Conservation (phyloP, 1,140 invertebrate species). For the Teleopsis dalmanni region DNA sequence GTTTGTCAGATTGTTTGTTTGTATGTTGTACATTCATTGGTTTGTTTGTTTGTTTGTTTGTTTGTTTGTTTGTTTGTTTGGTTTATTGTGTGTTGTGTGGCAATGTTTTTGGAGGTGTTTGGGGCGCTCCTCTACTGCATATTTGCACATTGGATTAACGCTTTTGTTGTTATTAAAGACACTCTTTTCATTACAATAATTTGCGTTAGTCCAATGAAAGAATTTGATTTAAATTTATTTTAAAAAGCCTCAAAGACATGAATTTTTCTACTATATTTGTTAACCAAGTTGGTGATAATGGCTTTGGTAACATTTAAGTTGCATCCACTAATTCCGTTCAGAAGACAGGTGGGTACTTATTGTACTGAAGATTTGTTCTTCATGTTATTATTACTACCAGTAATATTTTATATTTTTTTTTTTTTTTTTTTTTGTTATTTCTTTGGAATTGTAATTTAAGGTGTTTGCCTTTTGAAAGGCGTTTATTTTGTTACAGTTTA, state of each 20-base stretch:
- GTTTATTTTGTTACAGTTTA: neutral
- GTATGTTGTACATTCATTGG: too few relatives aligned
- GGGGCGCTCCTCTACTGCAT: conserved; percentile 20
- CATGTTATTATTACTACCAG: conserved; percentile 3
- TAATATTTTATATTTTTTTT: neutral
- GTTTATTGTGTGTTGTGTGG: too few relatives aligned
- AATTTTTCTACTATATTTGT: too few relatives aligned
- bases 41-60: neutral
- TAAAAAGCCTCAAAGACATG: conserved; percentile 5
- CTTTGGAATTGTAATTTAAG: neutral
- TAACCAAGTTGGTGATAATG: conserved; percentile 13
- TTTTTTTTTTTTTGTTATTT: neutral
- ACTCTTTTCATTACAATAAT: neutral
- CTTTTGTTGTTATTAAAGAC: neutral
- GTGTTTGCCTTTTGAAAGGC: neutral
- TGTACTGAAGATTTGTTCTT: too few relatives aligned
- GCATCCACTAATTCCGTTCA: too few relatives aligned
- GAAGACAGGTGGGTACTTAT: too few relatives aligned
- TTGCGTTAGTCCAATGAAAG: conserved; percentile 1
- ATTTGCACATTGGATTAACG: conserved; percentile 5
- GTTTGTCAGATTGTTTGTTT: too few relatives aligned
- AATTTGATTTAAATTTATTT: conserved; percentile 25
- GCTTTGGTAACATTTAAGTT: neutral
- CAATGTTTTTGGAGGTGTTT: neutral
- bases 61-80: neutral